A percentile compares a stretch with the other conserved stretches of the same genome.
phyloP scores from a whole-genome alignment of 2,113 vertebrate genomes.

The Hemicordylus capensis region DNA sequence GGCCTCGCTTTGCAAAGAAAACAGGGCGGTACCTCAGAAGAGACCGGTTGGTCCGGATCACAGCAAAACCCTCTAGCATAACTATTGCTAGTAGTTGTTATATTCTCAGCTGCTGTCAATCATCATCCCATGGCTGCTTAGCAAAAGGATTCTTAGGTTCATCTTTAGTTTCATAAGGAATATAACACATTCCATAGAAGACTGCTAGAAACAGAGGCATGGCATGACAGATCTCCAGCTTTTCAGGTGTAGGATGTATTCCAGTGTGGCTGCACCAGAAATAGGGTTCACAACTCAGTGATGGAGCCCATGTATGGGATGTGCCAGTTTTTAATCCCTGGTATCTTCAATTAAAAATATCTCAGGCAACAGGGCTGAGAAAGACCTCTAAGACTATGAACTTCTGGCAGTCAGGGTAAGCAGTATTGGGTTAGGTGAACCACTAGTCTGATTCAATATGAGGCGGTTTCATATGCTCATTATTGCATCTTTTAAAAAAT shows the following conservation, averaged over 20 bases:
- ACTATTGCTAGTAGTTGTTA: conserved; percentile 63
- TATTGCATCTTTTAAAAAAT: conserved; percentile 62
- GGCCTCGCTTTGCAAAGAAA: conserved; percentile 43
- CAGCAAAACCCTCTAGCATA: conserved; percentile 51
- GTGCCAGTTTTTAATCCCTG: background rate
- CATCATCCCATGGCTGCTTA: conserved; percentile 52
- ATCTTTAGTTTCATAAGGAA: conserved; percentile 59
- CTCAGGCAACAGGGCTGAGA: background rate
- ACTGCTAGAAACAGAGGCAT: conserved; percentile 53
- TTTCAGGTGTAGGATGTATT: conserved; percentile 66
- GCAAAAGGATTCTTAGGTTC: conserved; percentile 64
- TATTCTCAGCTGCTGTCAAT: conserved; percentile 70
- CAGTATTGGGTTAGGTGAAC: background rate
- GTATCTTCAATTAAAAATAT: background rate
- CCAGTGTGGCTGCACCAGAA: conserved; percentile 69
- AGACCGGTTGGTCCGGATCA: conserved; percentile 66
- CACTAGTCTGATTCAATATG: background rate
- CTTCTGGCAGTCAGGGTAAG: background rate
- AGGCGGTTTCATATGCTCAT: background rate
- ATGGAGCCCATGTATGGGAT: background rate
- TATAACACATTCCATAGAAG: conserved; percentile 51
- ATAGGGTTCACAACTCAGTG: conserved; percentile 21
- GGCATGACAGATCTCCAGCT: conserved; percentile 68
- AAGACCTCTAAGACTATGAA: background rate
- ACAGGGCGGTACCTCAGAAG: conserved; percentile 45